A percentile compares a stretch with the other conserved stretches of the same genome.
Conservation (phyloP, 2,888 invertebrate genomes). For the Athalia circularis region DNA sequence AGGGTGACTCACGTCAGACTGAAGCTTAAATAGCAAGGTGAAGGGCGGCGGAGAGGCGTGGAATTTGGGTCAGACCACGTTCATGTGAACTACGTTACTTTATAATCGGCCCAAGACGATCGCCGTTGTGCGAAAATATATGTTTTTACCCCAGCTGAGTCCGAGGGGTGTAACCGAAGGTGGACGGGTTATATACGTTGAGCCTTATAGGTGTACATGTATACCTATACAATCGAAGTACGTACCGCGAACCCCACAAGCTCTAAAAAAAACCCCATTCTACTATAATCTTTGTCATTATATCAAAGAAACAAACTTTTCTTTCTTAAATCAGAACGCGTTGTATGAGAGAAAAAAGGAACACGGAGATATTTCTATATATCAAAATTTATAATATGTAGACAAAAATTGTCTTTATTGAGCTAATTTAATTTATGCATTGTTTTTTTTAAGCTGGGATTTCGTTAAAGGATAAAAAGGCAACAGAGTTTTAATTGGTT, state of each 20-base stretch:
- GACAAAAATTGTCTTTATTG: background rate
- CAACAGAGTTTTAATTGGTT: too few species aligned
- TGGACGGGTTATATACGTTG: background rate
- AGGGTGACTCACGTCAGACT: conserved; percentile 33
- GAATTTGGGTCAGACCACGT: conserved; percentile 42
- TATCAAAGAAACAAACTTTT: too few species aligned
- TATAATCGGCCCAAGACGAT: conserved; percentile 39
- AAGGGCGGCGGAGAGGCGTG: conserved; percentile 31
- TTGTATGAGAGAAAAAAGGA: too few species aligned
- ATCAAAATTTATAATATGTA: background rate
- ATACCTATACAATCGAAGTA: background rate
- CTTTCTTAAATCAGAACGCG: too few species aligned
- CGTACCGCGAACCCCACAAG: too few species aligned
- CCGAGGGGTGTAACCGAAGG: conserved; percentile 7
- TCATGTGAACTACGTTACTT: conserved; percentile 30
- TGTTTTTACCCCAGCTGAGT: background rate
- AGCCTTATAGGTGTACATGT: background rate
- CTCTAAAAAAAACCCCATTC: too few species aligned
- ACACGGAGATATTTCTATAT: background rate
- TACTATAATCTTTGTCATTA: too few species aligned
- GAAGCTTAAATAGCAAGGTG: conserved; percentile 35
- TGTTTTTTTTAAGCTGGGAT: background rate
- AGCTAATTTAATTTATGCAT: background rate
- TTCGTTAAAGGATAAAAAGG: background rate
- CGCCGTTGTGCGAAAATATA: conserved; percentile 35